Percentiles rank a stretch among this genome's conserved stretches.
Conservation (phyloP, 64 coral and sea anemone genomes). For the Trachythela sp. region DNA sequence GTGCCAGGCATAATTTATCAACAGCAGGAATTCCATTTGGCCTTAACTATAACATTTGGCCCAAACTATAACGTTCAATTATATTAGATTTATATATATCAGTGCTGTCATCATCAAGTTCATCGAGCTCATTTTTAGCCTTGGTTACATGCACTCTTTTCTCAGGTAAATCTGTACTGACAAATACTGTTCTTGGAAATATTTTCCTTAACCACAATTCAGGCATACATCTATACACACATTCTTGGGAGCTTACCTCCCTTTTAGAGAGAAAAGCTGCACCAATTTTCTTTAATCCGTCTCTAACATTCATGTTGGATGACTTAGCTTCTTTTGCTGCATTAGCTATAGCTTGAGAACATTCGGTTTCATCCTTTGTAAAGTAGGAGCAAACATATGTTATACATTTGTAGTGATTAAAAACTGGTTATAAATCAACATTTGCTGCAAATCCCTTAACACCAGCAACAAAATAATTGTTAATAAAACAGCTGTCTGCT, state of each 20-base stretch:
- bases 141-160: neutral
- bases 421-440: neutral
- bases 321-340: slow-evolving; percentile 59
- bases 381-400: neutral
- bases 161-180: slow-evolving; percentile 14
- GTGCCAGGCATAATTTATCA: neutral
- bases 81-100: slow-evolving; percentile 14
- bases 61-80: neutral
- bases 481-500: slow-evolving; percentile 25
- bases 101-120: slow-evolving; percentile 25
- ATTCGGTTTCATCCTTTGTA: no score
- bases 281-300: slow-evolving; percentile 43
- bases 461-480: slow-evolving; percentile 22
- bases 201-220: slow-evolving; percentile 51
- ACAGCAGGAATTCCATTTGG: neutral
- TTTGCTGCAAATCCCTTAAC: slow-evolving; percentile 40
- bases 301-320: slow-evolving; percentile 48
- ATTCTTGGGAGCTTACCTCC: slow-evolving; percentile 66
- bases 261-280: slow-evolving; percentile 54
- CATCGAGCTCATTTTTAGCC: neutral
- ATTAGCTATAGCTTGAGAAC: slow-evolving; percentile 64
- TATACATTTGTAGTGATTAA: slow-evolving; percentile 17
- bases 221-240: slow-evolving; percentile 19
- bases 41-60: no score
- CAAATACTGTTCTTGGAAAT: slow-evolving; percentile 45